These are phyloP conservation scores for Chrysomela aeneicollis DNA, from an alignment of 2,888 invertebrate species.

Conservation along the genomic window DNA sequence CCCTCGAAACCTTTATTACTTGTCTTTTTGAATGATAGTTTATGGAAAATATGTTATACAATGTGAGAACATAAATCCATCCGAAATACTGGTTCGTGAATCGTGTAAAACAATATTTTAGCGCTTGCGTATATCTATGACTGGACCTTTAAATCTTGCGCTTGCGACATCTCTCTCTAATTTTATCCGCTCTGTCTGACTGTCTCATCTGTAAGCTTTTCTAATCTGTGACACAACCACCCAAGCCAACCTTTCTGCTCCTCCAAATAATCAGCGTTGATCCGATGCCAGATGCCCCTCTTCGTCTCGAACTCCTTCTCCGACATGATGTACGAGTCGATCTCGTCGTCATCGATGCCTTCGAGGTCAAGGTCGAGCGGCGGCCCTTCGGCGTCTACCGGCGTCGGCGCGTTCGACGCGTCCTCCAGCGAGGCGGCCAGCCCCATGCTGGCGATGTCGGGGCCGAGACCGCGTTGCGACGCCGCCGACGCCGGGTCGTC, in stretches of 20 bases:
- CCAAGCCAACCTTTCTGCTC: conserved; percentile 73
- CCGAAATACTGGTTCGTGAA: no score
- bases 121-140: no score
- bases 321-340: conserved; percentile 84
- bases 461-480: conserved; percentile 61
- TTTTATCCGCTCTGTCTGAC: no score
- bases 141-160: no score
- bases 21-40: no score
- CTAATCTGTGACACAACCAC: no score
- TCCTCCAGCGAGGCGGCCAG: conserved; percentile 67
- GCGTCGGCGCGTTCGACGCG: conserved; percentile 52
- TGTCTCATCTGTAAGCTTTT: no score
- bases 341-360: conserved; percentile 88
- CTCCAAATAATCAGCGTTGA: conserved; percentile 87
- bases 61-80: no score
- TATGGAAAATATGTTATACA: no score
- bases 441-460: conserved; percentile 82
- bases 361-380: conserved; percentile 65
- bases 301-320: conserved; percentile 84
- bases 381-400: conserved; percentile 38
- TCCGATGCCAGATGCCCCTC: conserved; percentile 83
- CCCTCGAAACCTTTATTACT: no score
- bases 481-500: neutral
- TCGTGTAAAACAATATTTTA: no score
- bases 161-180: no score